Base-by-base conservation (phyloP, 2,888 invertebrate genomes). In the Myopa testacea region DNA sequence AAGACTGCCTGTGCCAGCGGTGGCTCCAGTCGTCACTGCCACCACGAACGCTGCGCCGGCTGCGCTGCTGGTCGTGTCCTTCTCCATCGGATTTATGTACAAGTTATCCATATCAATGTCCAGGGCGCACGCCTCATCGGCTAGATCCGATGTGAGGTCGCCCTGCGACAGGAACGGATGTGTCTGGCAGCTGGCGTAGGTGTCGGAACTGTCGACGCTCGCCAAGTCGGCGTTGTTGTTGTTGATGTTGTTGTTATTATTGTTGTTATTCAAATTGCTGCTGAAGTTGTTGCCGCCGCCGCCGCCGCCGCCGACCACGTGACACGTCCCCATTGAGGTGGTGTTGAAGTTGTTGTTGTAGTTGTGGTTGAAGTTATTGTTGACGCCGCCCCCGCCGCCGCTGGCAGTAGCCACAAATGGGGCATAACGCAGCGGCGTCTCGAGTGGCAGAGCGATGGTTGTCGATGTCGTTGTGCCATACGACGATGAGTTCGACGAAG, bases 181-280 rank as follows among this genome's bases (percentile, higher is more conserved):
- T 87, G 98, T 97, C 91, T 96, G 95, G 92, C 98, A 98, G 91
- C 96, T 97, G 90, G 96, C 96, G 91, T 96, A 98, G 83, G 98
- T 98, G 90, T 98, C 98, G 87, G 96, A 95, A 91, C 96, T 94
- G 91, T 92, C 92, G 83, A 92, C 91, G 85, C 92, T 92, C 81
- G 91, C 92, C 85, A 92, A 84, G 81, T 92, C 92, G 45, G 89
- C 90, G 84, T 89, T 90, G 82, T 89, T 89, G 82, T 88, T 89
- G 79, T 86, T 90, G 78, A 87, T 88, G 81, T 89, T 88, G 79
- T 85, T 86, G 81, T 86, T 88, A 81, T 86, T 86, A 80, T 86
- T 87, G 82, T 84, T 84, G 82, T 82, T 83, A 82, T 82, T 83
- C 81, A 82, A 82, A 82, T 84, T 84, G 78, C 81, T 85, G 78